A percentile compares a stretch with the other conserved stretches of the same genome.
Conservation (phyloP, 1,140 invertebrate genomes). For the Diachasmimorpha longicaudata region DNA sequence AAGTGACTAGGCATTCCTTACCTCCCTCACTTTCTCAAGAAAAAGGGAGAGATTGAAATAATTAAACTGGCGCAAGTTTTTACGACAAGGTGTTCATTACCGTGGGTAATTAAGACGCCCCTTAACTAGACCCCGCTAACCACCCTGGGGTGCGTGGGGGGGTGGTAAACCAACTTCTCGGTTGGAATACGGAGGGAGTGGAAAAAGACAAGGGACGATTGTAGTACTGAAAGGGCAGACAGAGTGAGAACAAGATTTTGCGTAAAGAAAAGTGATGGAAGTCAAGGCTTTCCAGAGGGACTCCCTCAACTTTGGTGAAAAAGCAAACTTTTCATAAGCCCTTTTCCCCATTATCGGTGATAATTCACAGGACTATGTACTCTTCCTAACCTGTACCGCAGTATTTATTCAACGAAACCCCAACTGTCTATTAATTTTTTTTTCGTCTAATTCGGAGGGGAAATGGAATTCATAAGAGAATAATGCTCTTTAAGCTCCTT, state of each 20-base stretch:
- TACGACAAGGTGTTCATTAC: slow-evolving; percentile 66
- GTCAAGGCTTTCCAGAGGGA: neutral
- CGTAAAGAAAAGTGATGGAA: slow-evolving; percentile 2
- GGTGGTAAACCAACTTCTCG: slow-evolving; percentile 61
- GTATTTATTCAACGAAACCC: slow-evolving; percentile 30
- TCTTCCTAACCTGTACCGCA: neutral
- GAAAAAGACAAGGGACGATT: slow-evolving; percentile 20
- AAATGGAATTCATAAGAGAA: neutral
- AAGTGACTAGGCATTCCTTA: neutral
- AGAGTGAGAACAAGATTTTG: slow-evolving; percentile 3
- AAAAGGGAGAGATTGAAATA: slow-evolving; percentile 48
- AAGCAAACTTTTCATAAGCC: slow-evolving; percentile 52
- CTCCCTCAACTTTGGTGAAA: neutral
- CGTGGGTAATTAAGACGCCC: slow-evolving; percentile 64
- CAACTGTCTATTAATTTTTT: slow-evolving; percentile 11
- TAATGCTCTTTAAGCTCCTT: neutral
- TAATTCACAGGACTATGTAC: too few species aligned
- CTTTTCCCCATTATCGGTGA: slow-evolving; percentile 53
- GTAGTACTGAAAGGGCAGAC: slow-evolving; percentile 15
- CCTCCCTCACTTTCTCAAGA: neutral
- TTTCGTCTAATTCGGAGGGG: neutral
- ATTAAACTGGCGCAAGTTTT: slow-evolving; percentile 64
- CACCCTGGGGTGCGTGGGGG: slow-evolving; percentile 44
- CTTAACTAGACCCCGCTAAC: slow-evolving; percentile 61
- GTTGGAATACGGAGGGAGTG: slow-evolving; percentile 33